These are phyloP conservation scores for Drosophila longiperda DNA, from an alignment of 2,888 invertebrate genomes.

Conservation along the genomic window DNA sequence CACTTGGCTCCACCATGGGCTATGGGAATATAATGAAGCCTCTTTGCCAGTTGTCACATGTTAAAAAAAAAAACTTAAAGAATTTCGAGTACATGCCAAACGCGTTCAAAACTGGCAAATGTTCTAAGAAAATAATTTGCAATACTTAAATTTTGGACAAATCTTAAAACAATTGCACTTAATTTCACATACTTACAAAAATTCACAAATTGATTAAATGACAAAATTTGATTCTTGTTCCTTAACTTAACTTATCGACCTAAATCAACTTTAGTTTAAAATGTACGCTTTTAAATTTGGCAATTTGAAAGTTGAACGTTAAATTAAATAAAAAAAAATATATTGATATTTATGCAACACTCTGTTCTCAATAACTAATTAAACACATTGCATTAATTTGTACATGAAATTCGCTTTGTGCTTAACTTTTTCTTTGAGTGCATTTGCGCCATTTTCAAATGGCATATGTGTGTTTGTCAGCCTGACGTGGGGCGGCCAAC, in stretches of 20 bases:
- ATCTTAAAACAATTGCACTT: background rate
- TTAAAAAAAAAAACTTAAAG: background rate
- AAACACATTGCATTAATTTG: background rate
- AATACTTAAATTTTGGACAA: background rate
- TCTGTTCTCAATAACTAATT: background rate
- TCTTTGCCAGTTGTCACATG: background rate
- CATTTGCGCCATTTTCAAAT: background rate
- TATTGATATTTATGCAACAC: background rate
- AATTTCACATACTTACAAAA: background rate
- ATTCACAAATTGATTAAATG: background rate
- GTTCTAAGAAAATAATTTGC: fast-evolving
- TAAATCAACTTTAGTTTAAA: background rate
- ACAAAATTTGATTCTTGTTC: background rate
- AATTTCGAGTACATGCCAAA: background rate
- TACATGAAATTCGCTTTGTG: background rate
- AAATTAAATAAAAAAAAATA: background rate
- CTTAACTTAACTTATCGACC: too few relatives aligned
- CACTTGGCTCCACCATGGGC: conserved; percentile 12
- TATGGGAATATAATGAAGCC: conserved; percentile 64
- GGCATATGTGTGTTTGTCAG: conserved; percentile 15
- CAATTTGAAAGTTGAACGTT: background rate
- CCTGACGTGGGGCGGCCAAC: conserved; percentile 9
- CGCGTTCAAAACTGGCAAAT: background rate
- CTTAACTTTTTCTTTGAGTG: background rate
- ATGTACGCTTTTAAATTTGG: background rate